Evolutionary conservation across 2,797 vertebrate species (phyloP).

Genomic region (Petrocephalus schoutedeni): DNA sequence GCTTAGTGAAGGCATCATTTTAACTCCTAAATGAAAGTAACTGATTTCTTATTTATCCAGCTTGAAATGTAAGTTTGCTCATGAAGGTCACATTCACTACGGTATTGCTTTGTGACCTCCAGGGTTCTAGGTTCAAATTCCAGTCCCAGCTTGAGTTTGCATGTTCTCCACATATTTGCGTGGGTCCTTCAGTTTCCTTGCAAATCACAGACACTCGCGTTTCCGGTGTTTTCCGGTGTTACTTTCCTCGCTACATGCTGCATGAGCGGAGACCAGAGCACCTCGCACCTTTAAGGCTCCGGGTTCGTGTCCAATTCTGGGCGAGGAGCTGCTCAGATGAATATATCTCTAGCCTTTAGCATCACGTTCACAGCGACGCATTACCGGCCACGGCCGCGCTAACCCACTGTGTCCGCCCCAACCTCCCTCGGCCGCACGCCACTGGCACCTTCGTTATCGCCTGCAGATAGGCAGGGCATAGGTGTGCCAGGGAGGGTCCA

Average conservation of each 20-base stretch:
- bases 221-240: neutral
- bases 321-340: neutral
- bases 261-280: neutral
- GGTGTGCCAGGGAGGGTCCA: constrained; percentile 1
- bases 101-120: neutral
- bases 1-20: neutral
- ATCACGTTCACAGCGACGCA: neutral
- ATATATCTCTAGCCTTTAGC: neutral
- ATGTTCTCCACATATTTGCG: neutral
- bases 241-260: neutral
- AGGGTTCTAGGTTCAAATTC: neutral
- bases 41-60: neutral
- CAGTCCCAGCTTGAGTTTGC: neutral
- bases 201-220: neutral
- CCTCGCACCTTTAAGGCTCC: neutral
- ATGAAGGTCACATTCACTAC: neutral
- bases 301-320: neutral
- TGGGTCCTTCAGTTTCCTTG: neutral
- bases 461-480: neutral
- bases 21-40: neutral
- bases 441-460: neutral
- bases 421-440: neutral
- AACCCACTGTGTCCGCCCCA: neutral
- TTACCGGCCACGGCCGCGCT: neutral
- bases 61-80: neutral